These are phyloP conservation scores for Sphenopsis melanotis DNA, from an alignment of 2,797 vertebrate genomes.

Conservation along the genomic window DNA sequence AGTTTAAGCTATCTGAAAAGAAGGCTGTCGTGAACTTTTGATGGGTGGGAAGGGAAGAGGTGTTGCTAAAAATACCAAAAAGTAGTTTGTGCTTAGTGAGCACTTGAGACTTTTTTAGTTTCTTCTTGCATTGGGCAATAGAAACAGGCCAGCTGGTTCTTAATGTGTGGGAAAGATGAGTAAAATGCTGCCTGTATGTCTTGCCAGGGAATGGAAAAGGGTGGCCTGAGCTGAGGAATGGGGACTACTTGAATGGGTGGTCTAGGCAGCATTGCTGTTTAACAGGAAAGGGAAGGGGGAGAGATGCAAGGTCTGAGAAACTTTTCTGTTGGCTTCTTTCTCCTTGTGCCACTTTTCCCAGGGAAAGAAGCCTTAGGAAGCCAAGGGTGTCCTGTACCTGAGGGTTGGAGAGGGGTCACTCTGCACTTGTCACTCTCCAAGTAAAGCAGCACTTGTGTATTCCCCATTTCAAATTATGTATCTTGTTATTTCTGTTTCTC, in stretches of 20 bases:
- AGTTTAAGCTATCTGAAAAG: neutral
- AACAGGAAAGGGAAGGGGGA: neutral
- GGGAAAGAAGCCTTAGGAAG: neutral
- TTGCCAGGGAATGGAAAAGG: neutral
- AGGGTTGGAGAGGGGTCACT: neutral
- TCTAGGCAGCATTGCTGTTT: neutral
- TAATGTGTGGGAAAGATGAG: neutral
- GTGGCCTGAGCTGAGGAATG: neutral
- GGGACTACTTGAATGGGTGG: neutral
- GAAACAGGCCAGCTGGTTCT: neutral
- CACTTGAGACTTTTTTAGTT: neutral
- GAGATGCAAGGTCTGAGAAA: neutral
- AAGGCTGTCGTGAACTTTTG: neutral
- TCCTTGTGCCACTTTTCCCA: neutral
- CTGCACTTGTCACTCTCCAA: neutral
- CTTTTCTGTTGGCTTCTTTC: neutral
- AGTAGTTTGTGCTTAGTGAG: neutral
- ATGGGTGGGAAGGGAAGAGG: neutral
- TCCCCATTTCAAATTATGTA: neutral
- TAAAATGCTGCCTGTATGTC: neutral
- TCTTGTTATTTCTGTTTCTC: neutral
- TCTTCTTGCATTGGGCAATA: neutral
- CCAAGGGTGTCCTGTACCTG: neutral
- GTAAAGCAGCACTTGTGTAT: neutral
- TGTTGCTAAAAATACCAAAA: conserved; percentile 7